Evolutionary conservation across 2,888 invertebrate genomes (phyloP).

Genomic region (Xylophagus ater): DNA sequence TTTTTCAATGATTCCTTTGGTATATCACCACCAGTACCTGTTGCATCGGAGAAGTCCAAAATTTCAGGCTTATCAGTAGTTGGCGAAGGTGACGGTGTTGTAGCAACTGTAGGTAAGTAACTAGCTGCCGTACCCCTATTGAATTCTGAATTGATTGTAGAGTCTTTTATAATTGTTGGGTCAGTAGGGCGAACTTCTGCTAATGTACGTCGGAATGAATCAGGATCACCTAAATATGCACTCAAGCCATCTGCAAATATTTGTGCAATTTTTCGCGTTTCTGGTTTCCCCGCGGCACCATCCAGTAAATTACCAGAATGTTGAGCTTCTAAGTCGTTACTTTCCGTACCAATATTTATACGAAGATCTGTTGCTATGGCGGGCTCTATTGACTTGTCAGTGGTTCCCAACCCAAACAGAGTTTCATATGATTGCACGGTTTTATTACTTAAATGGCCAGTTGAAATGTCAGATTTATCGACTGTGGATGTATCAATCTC

Average conservation of each 20-base stretch:
- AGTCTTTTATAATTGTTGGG: constrained; percentile 46
- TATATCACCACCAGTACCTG: constrained; percentile 40
- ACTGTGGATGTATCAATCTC: constrained; percentile 18
- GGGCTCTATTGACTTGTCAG: constrained; percentile 20
- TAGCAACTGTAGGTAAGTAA: constrained; percentile 28
- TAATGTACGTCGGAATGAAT: constrained; percentile 64
- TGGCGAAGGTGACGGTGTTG: constrained; percentile 46
- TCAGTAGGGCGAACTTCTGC: constrained; percentile 70
- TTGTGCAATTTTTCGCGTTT: constrained; percentile 67
- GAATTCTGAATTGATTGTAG: constrained; percentile 21
- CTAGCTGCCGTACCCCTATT: constrained; percentile 28
- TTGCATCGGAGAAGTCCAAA: constrained; percentile 63
- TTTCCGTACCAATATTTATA: constrained; percentile 12
- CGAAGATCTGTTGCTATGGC: constrained; percentile 41
- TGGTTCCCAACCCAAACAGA: constrained; percentile 29
- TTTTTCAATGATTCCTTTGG: constrained; percentile 25
- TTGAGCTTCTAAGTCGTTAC: constrained; percentile 46
- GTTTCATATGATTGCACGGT: constrained; percentile 31
- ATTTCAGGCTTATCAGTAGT: constrained; percentile 63
- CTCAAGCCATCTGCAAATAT: constrained; percentile 75
- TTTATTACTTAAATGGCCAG: constrained; percentile 42
- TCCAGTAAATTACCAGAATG: constrained; percentile 54
- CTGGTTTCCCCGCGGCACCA: constrained; percentile 42
- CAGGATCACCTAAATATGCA: constrained; percentile 71
- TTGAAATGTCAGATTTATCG: constrained; percentile 7